Conservation (phyloP, 2,888 invertebrate genomes). For the Hyposoter dolosus region DNA sequence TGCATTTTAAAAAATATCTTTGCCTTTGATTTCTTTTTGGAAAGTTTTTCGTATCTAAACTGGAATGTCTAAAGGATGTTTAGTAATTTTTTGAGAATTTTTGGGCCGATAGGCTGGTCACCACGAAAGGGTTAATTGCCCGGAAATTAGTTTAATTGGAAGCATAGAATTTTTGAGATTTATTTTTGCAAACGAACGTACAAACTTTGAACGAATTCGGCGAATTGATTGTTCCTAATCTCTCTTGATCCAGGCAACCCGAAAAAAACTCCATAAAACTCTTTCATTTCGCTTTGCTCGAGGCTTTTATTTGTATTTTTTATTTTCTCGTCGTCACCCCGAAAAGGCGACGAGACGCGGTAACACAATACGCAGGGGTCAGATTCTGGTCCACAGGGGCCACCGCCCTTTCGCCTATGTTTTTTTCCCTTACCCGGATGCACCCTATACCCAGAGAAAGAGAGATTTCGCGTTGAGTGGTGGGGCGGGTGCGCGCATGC, state of each 20-base stretch:
- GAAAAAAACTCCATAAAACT: conserved; percentile 76
- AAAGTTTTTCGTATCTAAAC: too few relatives aligned
- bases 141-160: not conserved
- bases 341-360: conserved; percentile 79
- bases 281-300: conserved; percentile 75
- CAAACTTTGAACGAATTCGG: conserved; percentile 53
- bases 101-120: too few relatives aligned
- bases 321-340: conserved; percentile 68
- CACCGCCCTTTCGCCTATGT: conserved; percentile 68
- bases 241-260: conserved; percentile 71
- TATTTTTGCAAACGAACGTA: not conserved
- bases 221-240: conserved; percentile 59
- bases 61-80: too few relatives aligned
- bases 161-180: not conserved
- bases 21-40: too few relatives aligned
- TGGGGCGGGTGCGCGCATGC: conserved; percentile 54
- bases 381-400: conserved; percentile 80
- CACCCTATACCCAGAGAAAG: conserved; percentile 38
- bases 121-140: too few relatives aligned
- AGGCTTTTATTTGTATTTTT: conserved; percentile 50
- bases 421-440: conserved; percentile 65
- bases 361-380: conserved; percentile 82
- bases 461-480: conserved; percentile 35
- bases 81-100: too few relatives aligned
- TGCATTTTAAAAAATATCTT: too few relatives aligned